A percentile compares a stretch with the other conserved stretches of the same genome.
phyloP scores from a whole-genome alignment of 2,888 invertebrate species.

The Germaria angustata region DNA sequence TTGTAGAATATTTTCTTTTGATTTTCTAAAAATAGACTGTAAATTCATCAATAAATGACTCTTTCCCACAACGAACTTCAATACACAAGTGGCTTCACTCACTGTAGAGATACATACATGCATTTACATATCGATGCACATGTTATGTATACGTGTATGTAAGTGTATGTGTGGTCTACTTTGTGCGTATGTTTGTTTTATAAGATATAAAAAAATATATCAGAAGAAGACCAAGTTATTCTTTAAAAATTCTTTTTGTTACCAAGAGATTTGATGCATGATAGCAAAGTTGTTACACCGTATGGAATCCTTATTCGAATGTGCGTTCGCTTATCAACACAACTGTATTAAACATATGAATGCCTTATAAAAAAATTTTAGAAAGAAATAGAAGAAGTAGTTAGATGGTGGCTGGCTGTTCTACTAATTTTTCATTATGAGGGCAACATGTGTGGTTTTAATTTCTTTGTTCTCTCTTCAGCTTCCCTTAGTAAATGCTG shows the following conservation, averaged over 20 bases:
- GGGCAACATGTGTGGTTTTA: conserved; percentile 78
- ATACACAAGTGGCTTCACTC: neutral
- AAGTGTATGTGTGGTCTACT: neutral
- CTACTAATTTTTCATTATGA: conserved; percentile 77
- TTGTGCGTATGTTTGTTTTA: conserved; percentile 24
- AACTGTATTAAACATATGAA: conserved; percentile 3
- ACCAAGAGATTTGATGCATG: conserved; percentile 66
- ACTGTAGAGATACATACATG: neutral
- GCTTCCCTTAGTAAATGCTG: neutral
- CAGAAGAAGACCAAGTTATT: conserved; percentile 71
- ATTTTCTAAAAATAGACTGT: no score
- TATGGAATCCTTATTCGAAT: conserved; percentile 46
- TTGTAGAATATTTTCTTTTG: no score
- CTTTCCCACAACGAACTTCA: neutral
- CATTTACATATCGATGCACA: neutral
- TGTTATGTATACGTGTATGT: neutral
- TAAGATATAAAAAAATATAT: neutral
- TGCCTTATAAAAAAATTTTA: neutral
- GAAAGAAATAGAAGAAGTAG: neutral
- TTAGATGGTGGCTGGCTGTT: conserved; percentile 63
- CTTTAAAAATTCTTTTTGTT: conserved; percentile 75
- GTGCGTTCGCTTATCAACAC: conserved; percentile 10
- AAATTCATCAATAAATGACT: neutral
- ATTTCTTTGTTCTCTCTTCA: conserved; percentile 70
- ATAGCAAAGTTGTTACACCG: conserved; percentile 47